Evolutionary conservation across 2,888 invertebrate genomes (phyloP).

Genomic region (Agonopterix alstromeriana): DNA sequence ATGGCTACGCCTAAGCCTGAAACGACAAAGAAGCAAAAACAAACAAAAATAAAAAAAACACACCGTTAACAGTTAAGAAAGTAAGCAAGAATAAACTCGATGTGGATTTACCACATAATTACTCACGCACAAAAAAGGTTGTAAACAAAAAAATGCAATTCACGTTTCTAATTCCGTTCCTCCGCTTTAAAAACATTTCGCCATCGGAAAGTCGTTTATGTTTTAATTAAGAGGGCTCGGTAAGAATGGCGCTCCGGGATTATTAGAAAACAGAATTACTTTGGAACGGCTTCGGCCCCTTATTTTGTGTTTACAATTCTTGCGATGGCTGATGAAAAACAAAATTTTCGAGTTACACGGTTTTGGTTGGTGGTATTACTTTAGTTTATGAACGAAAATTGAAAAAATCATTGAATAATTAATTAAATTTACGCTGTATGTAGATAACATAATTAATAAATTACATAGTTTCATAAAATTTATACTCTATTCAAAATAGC

Average conservation of each 20-base stretch:
- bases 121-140: background rate
- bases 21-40: no score
- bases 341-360: slow-evolving; percentile 1
- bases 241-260: slow-evolving; percentile 40
- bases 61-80: no score
- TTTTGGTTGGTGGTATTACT: background rate
- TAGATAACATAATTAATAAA: no score
- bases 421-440: no score
- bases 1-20: no score
- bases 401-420: no score
- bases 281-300: slow-evolving; percentile 15
- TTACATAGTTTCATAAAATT: no score
- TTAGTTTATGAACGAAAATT: no score
- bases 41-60: no score
- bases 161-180: slow-evolving; percentile 28
- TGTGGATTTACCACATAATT: background rate
- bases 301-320: slow-evolving; percentile 20
- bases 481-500: no score
- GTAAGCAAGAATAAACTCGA: no score
- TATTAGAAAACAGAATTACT: slow-evolving; percentile 48
- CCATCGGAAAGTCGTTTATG: slow-evolving; percentile 52
- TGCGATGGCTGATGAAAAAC: background rate
- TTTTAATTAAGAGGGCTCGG: slow-evolving; percentile 51
- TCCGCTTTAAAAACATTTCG: slow-evolving; percentile 14
- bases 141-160: slow-evolving; percentile 23